Base-by-base conservation (phyloP, 2,113 vertebrate genomes). In the Mobula birostris region DNA sequence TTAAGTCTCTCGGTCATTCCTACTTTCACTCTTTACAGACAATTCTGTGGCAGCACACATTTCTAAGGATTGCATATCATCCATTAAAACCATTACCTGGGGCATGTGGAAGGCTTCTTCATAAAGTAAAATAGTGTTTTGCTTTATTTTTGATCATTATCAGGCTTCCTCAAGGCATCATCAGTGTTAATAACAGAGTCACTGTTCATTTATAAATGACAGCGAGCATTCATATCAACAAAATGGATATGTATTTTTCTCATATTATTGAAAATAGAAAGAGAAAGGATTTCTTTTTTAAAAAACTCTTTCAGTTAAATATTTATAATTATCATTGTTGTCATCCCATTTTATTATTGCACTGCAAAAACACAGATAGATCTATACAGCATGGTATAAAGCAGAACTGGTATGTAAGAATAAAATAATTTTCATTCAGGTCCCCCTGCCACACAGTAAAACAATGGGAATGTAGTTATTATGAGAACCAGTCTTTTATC, bases 401-500 rank as follows among this genome's bases (percentile, higher is more conserved):
- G n/a, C 7, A 36, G n/a, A 72, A 36, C 19, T 40, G 8, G 66
- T 70, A 70, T 32, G 21, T n/a, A 15, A 40, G 63, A 32, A 70
- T 91, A 68, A 92, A 72, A 17, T 19, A 6, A 92, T 92, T 72
- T 92, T 92, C 40, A 70, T 92, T 70, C 17, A 40, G 17, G 88
- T 40, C 7, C 40, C 66, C n/a, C 29, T 92, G 17, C 19, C 17
- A 29, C 88, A 92, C 70, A 92, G 68, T 48, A 92, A 91, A 92
- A 70, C 66, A 70, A 92, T 40, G 24, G 88, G 66, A 92, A 68
- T 72, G 17, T 14, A 24, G 66, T 70, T 92, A 92, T 92, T 72
- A 68, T 70, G 17, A 92, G 66, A 92, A 72, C 66, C 66, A 92
- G 70, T 72, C 63, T 92, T 92, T 92, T 70, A 92, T 92, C 88